Percentiles rank a stretch among this genome's conserved stretches.
Evolutionary conservation across 2,113 vertebrate genomes (phyloP).

Genomic region (Brienomyrus brachyistius): DNA sequence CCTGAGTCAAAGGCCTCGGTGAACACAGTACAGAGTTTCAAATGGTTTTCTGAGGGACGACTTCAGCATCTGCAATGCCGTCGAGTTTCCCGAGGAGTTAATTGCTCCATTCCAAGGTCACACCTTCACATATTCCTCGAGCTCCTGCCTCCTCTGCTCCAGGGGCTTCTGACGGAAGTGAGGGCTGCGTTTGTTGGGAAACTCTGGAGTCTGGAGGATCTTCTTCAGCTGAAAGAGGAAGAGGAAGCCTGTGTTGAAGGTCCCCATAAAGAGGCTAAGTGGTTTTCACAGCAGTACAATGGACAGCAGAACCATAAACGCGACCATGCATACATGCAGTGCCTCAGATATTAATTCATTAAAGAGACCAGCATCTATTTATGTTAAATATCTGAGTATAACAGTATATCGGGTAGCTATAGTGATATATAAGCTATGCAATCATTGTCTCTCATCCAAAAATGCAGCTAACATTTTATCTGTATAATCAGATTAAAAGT

Average conservation of each 20-base stretch:
- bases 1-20: background rate
- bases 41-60: background rate
- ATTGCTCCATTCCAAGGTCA: background rate
- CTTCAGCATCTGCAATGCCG: background rate
- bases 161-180: constrained; percentile 74
- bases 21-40: background rate
- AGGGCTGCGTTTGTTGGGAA: constrained; percentile 75
- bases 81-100: background rate
- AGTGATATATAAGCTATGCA: background rate
- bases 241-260: background rate
- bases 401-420: background rate
- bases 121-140: constrained; percentile 85
- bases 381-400: background rate
- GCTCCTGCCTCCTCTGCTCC: constrained; percentile 79
- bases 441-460: background rate
- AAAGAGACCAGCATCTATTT: background rate
- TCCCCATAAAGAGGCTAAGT: background rate
- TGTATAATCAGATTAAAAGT: background rate
- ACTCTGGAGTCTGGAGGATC: constrained; percentile 73
- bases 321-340: background rate
- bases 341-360: background rate
- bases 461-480: background rate
- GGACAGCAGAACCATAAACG: background rate
- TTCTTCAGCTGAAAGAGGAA: constrained; percentile 71
- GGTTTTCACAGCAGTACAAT: background rate